Percentiles rank a stretch among this genome's conserved stretches.
Conservation (phyloP, 2,888 invertebrate species). For the Diarsia brunnea region DNA sequence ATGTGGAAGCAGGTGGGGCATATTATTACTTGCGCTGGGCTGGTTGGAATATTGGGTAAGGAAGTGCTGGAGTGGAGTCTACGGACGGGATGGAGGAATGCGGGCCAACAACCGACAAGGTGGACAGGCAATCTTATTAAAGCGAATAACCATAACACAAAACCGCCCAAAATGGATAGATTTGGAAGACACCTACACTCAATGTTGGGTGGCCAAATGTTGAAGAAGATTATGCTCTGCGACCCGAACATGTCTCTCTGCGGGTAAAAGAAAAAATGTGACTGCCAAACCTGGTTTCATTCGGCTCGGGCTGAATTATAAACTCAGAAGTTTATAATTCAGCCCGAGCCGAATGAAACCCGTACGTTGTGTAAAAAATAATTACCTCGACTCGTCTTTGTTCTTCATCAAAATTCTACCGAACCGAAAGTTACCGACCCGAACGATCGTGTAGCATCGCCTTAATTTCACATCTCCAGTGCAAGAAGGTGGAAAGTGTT, state of each 20-base stretch:
- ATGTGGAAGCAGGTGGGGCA: neutral
- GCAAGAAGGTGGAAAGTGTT: conserved; percentile 35
- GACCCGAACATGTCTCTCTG: neutral
- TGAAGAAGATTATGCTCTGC: neutral
- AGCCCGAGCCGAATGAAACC: neutral
- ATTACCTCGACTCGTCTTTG: neutral
- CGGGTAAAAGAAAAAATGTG: neutral
- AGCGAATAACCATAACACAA: neutral
- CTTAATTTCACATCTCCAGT: conserved; percentile 26
- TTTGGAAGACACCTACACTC: neutral
- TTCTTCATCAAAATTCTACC: neutral
- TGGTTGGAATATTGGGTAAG: neutral
- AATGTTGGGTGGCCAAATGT: neutral
- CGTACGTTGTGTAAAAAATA: neutral
- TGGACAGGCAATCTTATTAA: neutral
- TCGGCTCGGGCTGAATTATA: too few relatives aligned
- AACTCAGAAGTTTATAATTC: too few relatives aligned
- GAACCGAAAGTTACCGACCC: neutral
- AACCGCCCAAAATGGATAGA: neutral
- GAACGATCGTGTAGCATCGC: neutral
- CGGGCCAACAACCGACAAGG: too few relatives aligned
- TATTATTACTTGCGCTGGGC: neutral
- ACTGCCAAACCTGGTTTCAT: neutral
- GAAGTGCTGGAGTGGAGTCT: neutral
- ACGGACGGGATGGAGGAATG: too few relatives aligned